Evolutionary conservation across 2,888 invertebrate genomes (phyloP).

Genomic region (Drosophila kanekoi): DNA sequence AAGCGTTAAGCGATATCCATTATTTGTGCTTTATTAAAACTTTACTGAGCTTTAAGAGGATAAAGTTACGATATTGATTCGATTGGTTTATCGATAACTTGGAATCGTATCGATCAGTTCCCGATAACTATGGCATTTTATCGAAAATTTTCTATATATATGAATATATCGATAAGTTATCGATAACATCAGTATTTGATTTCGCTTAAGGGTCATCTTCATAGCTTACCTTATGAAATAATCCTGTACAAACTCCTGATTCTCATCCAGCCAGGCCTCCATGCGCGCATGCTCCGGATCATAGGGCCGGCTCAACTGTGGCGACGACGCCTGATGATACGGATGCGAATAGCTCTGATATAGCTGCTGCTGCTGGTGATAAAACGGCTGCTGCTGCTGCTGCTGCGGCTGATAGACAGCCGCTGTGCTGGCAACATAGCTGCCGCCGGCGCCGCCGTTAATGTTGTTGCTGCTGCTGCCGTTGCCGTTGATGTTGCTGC

Average conservation of each 20-base stretch:
- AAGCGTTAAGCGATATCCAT: background rate
- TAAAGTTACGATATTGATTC: too few species aligned
- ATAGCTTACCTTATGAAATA: conserved; percentile 93
- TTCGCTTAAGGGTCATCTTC: too few species aligned
- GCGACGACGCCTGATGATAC: conserved; percentile 65
- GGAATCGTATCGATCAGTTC: too few species aligned
- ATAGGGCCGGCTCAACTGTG: conserved; percentile 86
- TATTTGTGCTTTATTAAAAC: background rate
- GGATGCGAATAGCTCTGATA: conserved; percentile 63
- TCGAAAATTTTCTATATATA: too few species aligned
- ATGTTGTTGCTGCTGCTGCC: conserved; percentile 14
- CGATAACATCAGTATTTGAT: too few species aligned
- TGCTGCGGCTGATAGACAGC: conserved; percentile 64
- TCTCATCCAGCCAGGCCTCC: conserved; percentile 98
- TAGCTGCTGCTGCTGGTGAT: conserved; percentile 44
- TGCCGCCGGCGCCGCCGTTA: conserved; percentile 28
- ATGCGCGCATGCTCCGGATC: conserved; percentile 95
- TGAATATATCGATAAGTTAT: too few species aligned
- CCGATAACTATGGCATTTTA: too few species aligned
- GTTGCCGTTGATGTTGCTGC: conserved; percentile 27
- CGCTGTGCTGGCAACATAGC: conserved; percentile 61
- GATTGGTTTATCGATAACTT: too few species aligned
- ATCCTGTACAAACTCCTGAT: conserved; percentile 97
- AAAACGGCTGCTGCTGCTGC: conserved; percentile 45
- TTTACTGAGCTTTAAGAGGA: too few species aligned